Evolutionary conservation across 2,888 invertebrate species (phyloP), one percentile per base, ranked within the genome.

Genomic region (Tanytarsus gracilentus): DNA sequence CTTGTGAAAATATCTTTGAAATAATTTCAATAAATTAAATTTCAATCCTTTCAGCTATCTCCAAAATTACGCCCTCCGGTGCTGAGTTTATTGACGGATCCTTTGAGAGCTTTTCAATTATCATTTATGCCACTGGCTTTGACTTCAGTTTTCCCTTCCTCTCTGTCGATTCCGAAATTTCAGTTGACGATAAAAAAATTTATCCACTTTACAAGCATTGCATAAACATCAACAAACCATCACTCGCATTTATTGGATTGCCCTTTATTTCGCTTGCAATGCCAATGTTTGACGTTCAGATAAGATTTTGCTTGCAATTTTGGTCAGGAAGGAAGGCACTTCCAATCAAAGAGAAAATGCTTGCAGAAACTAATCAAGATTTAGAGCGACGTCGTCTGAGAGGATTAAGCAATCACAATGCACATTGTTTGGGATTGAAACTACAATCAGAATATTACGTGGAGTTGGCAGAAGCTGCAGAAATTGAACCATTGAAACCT

Each of bases 191-290:
- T 62, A 87, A 88, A 70, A 85, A 85, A 74, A 85, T 93, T 53
- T 81, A 82, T 65, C 88, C 89, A 0, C 77, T 93, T 5, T 92
- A 89, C 78, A 89, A 90, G 70, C 93, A 95, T 70, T 73, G 92
- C 60, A 80, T 94, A 56, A 86, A 92, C 70, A 84, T 86, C 51
- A 77, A 84, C 65, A 81, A 84, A 67, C 89, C 91, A 1, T 81
- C 83, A 2, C 82, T 94, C 79, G 84, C 83, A 61, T 81, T 94
- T 64, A 79, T 94, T 63, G 94, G 93, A 0, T 76, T 94, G 30
- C 87, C 88, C 0, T 86, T 83, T 70, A 82, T 81, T 63, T 84
- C 89, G n/a, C 85, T 86, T 68, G 87, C 91, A 0, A 88, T 91
- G 72, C 86, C 86, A 44, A 81, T 88, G 75, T 89, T 88, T 68